Conservation (phyloP, 2,113 vertebrate species). For the Semnopithecus entellus region DNA sequence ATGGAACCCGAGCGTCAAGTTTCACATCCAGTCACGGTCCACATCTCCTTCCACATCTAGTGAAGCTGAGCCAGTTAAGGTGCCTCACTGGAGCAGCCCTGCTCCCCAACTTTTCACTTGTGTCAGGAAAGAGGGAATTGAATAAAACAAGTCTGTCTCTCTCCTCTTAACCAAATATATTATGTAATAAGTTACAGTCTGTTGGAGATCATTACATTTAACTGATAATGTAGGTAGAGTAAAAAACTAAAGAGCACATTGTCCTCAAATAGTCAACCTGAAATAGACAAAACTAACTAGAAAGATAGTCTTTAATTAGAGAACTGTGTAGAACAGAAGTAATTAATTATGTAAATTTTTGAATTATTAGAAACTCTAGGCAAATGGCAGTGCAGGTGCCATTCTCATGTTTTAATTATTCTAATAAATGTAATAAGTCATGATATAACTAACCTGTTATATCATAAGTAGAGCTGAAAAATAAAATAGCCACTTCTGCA, state of each 20-base stretch:
- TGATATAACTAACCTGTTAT: neutral
- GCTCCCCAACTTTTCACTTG: constrained; percentile 44
- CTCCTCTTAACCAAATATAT: constrained; percentile 2
- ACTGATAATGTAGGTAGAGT: neutral
- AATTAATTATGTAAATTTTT: neutral
- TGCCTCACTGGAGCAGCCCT: constrained; percentile 72
- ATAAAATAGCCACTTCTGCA: neutral
- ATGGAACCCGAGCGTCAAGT: constrained; percentile 90
- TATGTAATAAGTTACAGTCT: neutral
- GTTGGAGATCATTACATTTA: neutral
- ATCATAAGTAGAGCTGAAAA: neutral
- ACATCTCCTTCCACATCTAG: constrained; percentile 93
- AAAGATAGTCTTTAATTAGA: neutral
- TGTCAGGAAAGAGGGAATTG: constrained; percentile 52
- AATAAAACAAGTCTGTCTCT: constrained; percentile 35
- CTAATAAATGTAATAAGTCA: neutral
- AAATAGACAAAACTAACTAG: neutral
- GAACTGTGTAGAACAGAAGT: neutral
- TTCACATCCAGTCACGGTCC: constrained; percentile 90
- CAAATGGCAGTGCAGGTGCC: neutral
- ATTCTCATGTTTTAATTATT: constrained; percentile 26
- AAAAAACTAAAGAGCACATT: neutral
- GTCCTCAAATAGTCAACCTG: neutral
- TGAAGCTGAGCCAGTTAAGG: constrained; percentile 94
- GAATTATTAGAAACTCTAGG: neutral